Evolutionary conservation across 2,113 vertebrate genomes (phyloP), one percentile per base, ranked within the genome.

Genomic region (Microcebus ravelobensis): DNA sequence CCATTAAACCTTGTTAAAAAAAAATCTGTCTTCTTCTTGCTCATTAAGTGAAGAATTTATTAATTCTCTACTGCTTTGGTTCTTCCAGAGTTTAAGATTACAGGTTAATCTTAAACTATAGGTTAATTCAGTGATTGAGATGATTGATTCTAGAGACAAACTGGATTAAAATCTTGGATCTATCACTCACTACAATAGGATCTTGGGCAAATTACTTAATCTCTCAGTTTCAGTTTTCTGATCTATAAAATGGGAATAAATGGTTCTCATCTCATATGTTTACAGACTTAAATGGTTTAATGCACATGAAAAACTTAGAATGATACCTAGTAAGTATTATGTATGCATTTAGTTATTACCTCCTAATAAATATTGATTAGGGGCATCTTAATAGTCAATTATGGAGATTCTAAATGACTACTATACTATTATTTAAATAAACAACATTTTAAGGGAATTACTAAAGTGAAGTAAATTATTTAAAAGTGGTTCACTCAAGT

Each of bases 1-100:
- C 14, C n/a, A 45, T 21, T 79, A 68, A 48, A 80, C 45, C 74
- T 63, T 59, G 12, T 82, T 82, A 15, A 55, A 39, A 84, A 68
- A 68, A 67, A 70, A 63, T 67, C 12, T 91, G 15, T 4, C 57
- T 25, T 25, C 25, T 93, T 95, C 63, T 87, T 63, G 1, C 34
- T 96, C 36, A 48, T 63, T 91, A 73, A 73, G 8, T 74, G 57
- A 90, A 77, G 71, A 89, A 63, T 91, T 67, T 97, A 39, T 96
- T 92, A 92, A 50, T 27, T 50, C 23, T 87, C 36, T 70, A 8
- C 55, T 68, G 17, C 25, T 81, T 57, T 79, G 88, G 71, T 59
- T 84, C 61, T 70, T 70, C 5, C 25, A 71, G 70, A 92, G 57
- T 85, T 92, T 87, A 73, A 68, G 71, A 77, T 88, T 76, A 50